Base-by-base conservation (phyloP, 2,113 vertebrate genomes). In the Camelus dromedarius region DNA sequence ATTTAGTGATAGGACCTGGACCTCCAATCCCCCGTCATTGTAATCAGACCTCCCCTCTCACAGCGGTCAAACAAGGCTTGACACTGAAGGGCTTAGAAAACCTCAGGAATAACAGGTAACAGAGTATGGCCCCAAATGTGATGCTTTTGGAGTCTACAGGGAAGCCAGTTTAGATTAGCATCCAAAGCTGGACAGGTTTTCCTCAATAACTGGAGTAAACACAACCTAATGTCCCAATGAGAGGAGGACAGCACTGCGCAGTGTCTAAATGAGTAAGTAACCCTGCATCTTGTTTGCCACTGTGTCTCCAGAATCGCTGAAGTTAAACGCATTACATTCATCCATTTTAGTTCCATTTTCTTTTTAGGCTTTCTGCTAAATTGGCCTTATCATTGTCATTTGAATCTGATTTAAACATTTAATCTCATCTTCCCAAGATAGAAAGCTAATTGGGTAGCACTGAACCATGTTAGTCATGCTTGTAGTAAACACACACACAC, bases 321-420 rank as follows among this genome's bases (percentile, higher is more conserved):
- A 92, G 35, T 66, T 66, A 48, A 85, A 22, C 81, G 35, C 75
- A 80, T 95, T 93, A 81, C 30, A 50, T 91, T 96, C 66, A 76
- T 96, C 46, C 46, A 69, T 94, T 93, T 96, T 69, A 91, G 69
- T 86, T 84, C 80, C 66, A 87, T 28, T 73, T 83, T 72, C 77
- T 50, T 93, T 96, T 80, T 75, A 75, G 75, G 56, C 32, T 72
- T 94, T 89, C 58, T 92, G 46, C 79, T 95, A 77, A 95, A 95
- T 84, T 93, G 80, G 19, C 16, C 19, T 89, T 89, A 30, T 93
- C 58, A 64, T 76, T 88, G 54, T 93, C 66, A 87, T 96, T 93
- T 95, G 48, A 95, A 87, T 96, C n/a, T 67, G 95, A 46, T 89
- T 84, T 96, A 96, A 94, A 70, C 86, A 32, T 52, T 82, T 22